phyloP scores from a whole-genome alignment of 2,113 vertebrate genomes.

The Oxygymnocypris stewartii region DNA sequence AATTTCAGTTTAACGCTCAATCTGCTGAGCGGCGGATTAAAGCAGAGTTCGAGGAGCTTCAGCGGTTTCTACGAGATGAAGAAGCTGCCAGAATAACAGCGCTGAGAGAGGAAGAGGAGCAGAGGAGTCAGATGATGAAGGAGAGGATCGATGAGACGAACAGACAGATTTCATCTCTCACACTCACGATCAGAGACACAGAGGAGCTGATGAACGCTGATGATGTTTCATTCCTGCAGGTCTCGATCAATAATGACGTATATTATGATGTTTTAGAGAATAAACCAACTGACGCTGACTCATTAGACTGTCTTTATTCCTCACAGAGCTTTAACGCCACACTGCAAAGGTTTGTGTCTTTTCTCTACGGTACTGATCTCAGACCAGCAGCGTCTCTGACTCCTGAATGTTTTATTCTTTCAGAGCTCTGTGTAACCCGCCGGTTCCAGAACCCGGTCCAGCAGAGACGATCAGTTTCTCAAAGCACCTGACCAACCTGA shows the following conservation, averaged over 20 bases:
- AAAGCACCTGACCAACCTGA: neutral
- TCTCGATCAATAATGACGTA: neutral
- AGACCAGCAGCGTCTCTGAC: neutral
- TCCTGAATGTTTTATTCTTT: neutral
- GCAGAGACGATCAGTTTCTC: neutral
- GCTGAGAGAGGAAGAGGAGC: neutral
- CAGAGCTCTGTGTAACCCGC: neutral
- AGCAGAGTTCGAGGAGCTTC: constrained; percentile 55
- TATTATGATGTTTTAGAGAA: too few species aligned
- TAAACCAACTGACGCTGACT: neutral
- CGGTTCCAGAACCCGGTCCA: neutral
- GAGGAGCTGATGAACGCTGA: neutral
- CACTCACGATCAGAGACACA: rapidly evolving
- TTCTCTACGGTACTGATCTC: neutral
- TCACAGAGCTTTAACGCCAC: neutral
- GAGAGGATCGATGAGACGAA: neutral
- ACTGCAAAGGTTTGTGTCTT: neutral
- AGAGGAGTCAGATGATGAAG: neutral
- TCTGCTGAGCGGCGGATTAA: constrained; percentile 50
- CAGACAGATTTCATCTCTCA: neutral
- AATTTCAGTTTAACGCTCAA: constrained; percentile 40
- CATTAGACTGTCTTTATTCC: neutral
- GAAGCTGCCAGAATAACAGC: neutral
- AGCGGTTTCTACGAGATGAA: constrained; percentile 46
- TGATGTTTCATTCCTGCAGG: neutral